phyloP scores from a whole-genome alignment of 2,888 invertebrate genomes.

The Cryptophagus acutangulus region DNA sequence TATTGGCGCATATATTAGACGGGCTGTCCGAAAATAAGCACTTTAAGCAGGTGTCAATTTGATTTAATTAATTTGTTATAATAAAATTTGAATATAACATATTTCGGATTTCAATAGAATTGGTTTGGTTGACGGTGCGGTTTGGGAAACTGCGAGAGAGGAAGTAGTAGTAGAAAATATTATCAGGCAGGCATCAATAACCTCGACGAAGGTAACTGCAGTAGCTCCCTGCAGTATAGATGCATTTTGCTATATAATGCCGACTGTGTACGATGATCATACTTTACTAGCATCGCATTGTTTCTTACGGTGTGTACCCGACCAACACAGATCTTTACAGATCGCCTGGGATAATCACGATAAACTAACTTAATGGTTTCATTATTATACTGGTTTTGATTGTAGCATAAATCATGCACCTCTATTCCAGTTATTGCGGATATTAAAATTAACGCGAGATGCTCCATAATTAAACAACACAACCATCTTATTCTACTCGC shows the following conservation, averaged over 20 bases:
- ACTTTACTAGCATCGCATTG: conserved; percentile 32
- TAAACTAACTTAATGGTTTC: conserved; percentile 39
- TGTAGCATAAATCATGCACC: conserved; percentile 33
- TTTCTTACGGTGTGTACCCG: conserved; percentile 24
- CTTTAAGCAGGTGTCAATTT: no score
- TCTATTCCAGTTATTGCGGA: conserved; percentile 32
- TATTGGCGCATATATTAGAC: no score
- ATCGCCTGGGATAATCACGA: conserved; percentile 38
- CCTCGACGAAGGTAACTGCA: conserved; percentile 31
- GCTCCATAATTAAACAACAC: conserved; percentile 29
- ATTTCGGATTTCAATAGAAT: no score
- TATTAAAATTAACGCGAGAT: conserved; percentile 36
- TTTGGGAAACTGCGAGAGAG: no score
- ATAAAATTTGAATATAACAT: no score
- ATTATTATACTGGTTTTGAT: conserved; percentile 39
- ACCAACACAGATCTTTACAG: conserved; percentile 29
- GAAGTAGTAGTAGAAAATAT: conserved; percentile 21
- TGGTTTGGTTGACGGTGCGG: no score
- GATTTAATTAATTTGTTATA: no score
- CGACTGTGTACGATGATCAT: conserved; percentile 18
- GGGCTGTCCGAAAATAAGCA: no score
- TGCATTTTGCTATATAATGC: conserved; percentile 26
- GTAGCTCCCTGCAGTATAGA: conserved; percentile 33
- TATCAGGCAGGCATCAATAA: conserved; percentile 28
- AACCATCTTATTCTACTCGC: no score